Conservation (phyloP, 2,113 vertebrate species). For the Notechis scutatus region DNA sequence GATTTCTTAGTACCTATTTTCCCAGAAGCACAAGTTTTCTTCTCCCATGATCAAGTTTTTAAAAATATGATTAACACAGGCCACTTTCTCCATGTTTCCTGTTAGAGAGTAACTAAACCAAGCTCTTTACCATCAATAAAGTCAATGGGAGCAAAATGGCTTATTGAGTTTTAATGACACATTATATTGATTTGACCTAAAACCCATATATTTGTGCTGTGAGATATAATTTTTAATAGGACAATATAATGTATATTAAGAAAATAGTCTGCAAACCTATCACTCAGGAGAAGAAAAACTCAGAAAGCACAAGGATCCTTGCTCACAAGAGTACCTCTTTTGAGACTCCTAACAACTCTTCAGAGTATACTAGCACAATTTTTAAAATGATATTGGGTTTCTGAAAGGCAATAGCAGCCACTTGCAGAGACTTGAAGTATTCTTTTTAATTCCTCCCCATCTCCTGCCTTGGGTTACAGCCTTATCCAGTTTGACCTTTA, state of each 20-base stretch:
- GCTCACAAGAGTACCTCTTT: background rate
- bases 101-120: background rate
- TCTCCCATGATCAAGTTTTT: background rate
- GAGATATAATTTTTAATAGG: background rate
- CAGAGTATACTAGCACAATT: background rate
- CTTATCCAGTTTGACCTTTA: background rate
- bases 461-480: background rate
- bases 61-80: slow-evolving; percentile 15
- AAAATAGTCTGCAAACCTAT: background rate
- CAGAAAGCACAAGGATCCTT: background rate
- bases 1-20: background rate
- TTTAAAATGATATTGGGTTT: background rate
- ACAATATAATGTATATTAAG: background rate
- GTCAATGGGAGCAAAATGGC: background rate
- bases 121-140: slow-evolving; percentile 24
- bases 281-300: background rate
- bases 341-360: background rate
- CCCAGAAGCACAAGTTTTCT: background rate
- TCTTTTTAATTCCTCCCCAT: background rate
- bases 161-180: background rate
- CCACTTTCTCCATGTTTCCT: background rate
- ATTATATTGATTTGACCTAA: background rate
- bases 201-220: slow-evolving; percentile 1
- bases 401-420: background rate
- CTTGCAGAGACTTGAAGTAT: background rate